phyloP scores from a whole-genome alignment of 2,888 invertebrate species.

The Habroteleia sp. region DNA sequence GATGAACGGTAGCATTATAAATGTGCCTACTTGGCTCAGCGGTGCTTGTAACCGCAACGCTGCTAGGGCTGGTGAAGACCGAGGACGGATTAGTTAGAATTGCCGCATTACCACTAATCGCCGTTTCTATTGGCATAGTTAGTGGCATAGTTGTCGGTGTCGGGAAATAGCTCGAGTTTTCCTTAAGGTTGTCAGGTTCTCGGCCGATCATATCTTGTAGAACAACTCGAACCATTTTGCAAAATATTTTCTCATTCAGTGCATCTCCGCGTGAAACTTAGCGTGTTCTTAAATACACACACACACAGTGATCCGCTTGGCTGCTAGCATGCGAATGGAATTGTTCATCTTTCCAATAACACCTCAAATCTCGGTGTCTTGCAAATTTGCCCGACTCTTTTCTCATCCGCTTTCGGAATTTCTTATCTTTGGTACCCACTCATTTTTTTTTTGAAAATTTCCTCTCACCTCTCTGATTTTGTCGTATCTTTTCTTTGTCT shows the following conservation, averaged over 20 bases:
- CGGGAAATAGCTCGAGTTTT: conserved; percentile 67
- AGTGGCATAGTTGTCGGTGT: conserved; percentile 69
- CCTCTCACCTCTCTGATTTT: background rate
- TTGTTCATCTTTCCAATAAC: conserved; percentile 21
- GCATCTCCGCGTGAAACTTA: conserved; percentile 7
- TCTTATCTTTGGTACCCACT: conserved; percentile 9
- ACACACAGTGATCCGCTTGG: conserved; percentile 4
- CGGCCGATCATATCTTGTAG: conserved; percentile 57
- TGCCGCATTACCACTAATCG: conserved; percentile 74
- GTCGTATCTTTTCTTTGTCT: conserved; percentile 23
- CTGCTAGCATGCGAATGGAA: background rate
- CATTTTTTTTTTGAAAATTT: conserved; percentile 14
- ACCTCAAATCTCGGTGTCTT: background rate
- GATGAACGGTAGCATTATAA: conserved; percentile 76
- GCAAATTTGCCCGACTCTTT: background rate
- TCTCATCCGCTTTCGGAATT: background rate
- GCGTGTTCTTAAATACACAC: background rate
- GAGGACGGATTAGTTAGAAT: conserved; percentile 76
- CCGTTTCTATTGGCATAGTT: conserved; percentile 70
- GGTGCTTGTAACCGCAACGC: conserved; percentile 72
- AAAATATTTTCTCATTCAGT: background rate
- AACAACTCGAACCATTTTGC: conserved; percentile 67
- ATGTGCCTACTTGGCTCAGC: conserved; percentile 75
- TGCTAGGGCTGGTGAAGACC: conserved; percentile 70
- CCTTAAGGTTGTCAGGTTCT: conserved; percentile 64